Conservation (phyloP, 1,140 invertebrate species). For the Conus betulinus region DNA sequence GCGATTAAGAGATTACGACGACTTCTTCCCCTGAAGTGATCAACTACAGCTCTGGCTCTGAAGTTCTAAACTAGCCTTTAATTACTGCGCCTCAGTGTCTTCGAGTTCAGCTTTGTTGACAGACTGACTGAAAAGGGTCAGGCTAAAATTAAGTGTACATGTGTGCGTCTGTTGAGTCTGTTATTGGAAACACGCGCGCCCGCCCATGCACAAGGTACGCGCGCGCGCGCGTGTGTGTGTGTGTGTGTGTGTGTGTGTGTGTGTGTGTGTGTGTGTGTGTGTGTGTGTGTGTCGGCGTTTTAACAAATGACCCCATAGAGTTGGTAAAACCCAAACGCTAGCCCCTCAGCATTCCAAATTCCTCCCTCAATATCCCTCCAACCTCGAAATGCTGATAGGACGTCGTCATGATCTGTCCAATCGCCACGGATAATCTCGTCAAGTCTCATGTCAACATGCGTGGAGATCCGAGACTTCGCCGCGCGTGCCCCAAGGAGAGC, state of each 20-base stretch:
- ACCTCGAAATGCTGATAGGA: not conserved
- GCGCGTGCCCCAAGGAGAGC: constrained; percentile 19
- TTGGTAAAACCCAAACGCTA: not conserved
- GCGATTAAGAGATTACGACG: no score
- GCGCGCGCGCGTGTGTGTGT: not conserved
- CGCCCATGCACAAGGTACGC: not conserved
- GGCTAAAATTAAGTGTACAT: not conserved
- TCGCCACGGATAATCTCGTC: constrained; percentile 14
- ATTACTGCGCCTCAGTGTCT: no score
- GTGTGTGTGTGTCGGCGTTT: not conserved
- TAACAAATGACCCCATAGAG: not conserved
- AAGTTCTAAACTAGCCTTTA: no score
- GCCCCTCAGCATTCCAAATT: not conserved
- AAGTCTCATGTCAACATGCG: constrained; percentile 25
- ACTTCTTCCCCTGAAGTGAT: no score
- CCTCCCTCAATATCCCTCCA: not conserved
- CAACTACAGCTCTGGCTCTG: no score
- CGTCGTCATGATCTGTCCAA: not conserved
- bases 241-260: constrained; percentile 10
- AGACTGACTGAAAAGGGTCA: no score
- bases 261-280: not conserved
- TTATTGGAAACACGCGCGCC: not conserved
- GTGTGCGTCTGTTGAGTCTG: not conserved
- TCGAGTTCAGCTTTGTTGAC: no score
- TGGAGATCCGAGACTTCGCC: constrained; percentile 22